phyloP scores from a whole-genome alignment of 2,797 vertebrate genomes.

The Ctenopoma multispine region DNA sequence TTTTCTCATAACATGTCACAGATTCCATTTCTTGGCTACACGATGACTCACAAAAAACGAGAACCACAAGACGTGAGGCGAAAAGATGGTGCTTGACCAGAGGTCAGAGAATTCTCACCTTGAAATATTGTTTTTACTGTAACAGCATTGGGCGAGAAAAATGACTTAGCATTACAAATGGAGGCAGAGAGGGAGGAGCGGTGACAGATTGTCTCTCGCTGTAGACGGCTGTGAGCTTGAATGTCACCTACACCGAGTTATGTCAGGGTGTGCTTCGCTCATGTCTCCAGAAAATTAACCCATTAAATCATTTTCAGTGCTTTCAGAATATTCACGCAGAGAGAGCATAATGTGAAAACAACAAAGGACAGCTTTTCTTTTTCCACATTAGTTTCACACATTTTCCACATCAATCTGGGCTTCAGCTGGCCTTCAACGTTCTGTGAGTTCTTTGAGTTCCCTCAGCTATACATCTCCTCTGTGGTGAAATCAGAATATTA shows the following conservation, averaged over 20 bases:
- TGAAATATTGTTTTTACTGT: constrained; percentile 60
- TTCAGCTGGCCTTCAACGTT: constrained; percentile 8
- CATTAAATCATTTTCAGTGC: constrained; percentile 42
- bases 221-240: constrained; percentile 29
- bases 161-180: constrained; percentile 54
- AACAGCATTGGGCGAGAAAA: constrained; percentile 31
- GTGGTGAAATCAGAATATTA: constrained; percentile 24
- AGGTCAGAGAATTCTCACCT: constrained; percentile 55
- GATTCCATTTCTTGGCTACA: constrained; percentile 41
- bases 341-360: not conserved
- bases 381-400: not conserved
- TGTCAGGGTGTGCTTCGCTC: constrained; percentile 21
- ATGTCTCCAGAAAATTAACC: constrained; percentile 34
- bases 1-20: constrained; percentile 49
- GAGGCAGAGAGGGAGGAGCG: constrained; percentile 29
- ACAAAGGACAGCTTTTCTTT: not conserved
- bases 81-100: constrained; percentile 13
- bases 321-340: constrained; percentile 1
- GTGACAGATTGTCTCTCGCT: constrained; percentile 26
- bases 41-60: constrained; percentile 18
- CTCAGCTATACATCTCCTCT: not conserved
- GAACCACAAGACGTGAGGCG: constrained; percentile 15
- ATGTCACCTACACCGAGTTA: constrained; percentile 64
- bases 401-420: constrained; percentile 14
- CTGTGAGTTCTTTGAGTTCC: not conserved